These are phyloP conservation scores for Cephalopterus ornatus DNA, from an alignment of 2,113 vertebrate species.

Conservation along the genomic window DNA sequence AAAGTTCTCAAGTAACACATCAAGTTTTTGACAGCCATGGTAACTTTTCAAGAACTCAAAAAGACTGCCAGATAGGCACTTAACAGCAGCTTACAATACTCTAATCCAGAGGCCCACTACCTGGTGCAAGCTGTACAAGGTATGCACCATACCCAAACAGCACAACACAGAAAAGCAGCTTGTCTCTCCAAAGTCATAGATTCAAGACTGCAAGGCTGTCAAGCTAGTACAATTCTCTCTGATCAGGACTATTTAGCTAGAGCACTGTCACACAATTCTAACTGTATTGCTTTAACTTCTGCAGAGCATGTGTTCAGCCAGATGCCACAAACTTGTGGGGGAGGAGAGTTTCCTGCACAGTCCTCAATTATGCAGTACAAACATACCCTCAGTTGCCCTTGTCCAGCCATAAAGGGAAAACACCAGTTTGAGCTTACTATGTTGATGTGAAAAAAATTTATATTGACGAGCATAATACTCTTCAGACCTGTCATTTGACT, in stretches of 20 bases:
- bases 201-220: not conserved
- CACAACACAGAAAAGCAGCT: not conserved
- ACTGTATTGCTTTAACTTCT: not conserved
- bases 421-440: fast-evolving
- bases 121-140: fast-evolving
- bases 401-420: not conserved
- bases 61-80: not conserved
- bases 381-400: slow-evolving; percentile 1
- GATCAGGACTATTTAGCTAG: not conserved
- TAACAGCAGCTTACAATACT: not conserved
- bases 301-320: not conserved
- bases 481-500: not conserved
- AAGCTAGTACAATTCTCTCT: not conserved
- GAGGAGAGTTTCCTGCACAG: slow-evolving; percentile 15
- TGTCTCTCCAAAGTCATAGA: not conserved
- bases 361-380: slow-evolving; percentile 15
- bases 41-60: not conserved
- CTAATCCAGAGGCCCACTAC: not conserved
- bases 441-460: not conserved
- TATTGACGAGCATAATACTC: not conserved
- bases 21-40: not conserved
- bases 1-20: not conserved
- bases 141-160: not conserved
- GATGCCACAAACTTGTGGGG: not conserved
- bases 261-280: not conserved